Percentiles rank a stretch among this genome's conserved stretches.
These are phyloP conservation scores for Hoplias malabaricus DNA, from an alignment of 2,113 vertebrate species.

Conservation along the genomic window DNA sequence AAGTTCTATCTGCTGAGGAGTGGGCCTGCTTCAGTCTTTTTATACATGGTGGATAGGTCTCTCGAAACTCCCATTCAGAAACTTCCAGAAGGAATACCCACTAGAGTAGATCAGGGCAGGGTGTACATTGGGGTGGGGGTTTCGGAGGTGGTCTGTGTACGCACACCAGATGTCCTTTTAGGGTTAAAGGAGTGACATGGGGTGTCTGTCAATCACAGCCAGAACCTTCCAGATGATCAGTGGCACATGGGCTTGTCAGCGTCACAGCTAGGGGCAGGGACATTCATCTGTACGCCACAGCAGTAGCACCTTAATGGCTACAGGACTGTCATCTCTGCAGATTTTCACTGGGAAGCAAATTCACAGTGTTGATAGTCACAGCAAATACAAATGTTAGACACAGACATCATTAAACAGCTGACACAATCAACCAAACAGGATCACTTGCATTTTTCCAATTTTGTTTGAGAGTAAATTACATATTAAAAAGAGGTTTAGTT, in stretches of 20 bases:
- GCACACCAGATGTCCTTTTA: constrained; percentile 73
- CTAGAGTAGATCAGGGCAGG: constrained; percentile 39
- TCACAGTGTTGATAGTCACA: constrained; percentile 8
- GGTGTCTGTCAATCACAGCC: constrained; percentile 73
- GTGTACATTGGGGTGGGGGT: constrained; percentile 21
- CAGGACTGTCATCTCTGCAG: not conserved
- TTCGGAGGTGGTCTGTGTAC: constrained; percentile 40
- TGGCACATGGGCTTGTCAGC: constrained; percentile 42
- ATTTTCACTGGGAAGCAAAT: not conserved
- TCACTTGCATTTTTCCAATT: too few species aligned
- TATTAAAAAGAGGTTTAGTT: too few species aligned
- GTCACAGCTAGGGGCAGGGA: constrained; percentile 60
- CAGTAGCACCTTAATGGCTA: constrained; percentile 12
- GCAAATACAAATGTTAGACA: constrained; percentile 29
- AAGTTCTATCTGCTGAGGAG: constrained; percentile 47
- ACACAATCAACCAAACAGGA: not conserved
- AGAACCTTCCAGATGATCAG: constrained; percentile 60
- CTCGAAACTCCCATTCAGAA: constrained; percentile 72
- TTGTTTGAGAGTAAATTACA: not conserved
- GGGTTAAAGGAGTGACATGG: constrained; percentile 71
- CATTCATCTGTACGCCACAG: constrained; percentile 53
- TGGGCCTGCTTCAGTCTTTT: constrained; percentile 58
- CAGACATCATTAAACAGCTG: constrained; percentile 22
- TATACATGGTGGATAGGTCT: constrained; percentile 69
- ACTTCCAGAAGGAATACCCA: constrained; percentile 71